phyloP scores from a whole-genome alignment of 1,140 invertebrate genomes.

The Ceratitis capitata region DNA sequence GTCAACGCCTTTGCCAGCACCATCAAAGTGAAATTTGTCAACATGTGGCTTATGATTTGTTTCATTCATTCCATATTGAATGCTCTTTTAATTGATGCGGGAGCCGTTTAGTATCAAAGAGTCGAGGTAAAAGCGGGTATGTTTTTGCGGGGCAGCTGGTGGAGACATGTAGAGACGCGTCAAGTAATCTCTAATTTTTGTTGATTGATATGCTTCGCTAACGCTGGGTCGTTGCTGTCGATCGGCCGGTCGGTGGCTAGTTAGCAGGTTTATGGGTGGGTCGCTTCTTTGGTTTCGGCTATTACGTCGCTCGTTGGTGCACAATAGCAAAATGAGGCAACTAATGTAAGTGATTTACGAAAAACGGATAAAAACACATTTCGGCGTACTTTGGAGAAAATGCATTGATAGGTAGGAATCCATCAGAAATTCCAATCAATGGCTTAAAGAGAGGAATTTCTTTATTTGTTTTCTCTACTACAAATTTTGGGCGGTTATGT shows the following conservation, averaged over 20 bases:
- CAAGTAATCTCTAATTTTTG: neutral
- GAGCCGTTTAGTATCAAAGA: too few relatives aligned
- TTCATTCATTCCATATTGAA: constrained; percentile 1
- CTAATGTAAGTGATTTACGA: neutral
- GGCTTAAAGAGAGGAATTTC: too few relatives aligned
- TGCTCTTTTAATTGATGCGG: neutral
- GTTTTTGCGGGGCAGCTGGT: neutral
- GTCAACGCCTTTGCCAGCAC: too few relatives aligned
- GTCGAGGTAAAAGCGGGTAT: neutral
- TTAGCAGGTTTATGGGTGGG: neutral
- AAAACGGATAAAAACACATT: neutral
- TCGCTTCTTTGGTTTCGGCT: neutral
- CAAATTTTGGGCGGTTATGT: too few relatives aligned
- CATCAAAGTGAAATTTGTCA: constrained; percentile 27
- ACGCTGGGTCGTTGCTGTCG: too few relatives aligned
- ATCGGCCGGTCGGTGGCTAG: neutral
- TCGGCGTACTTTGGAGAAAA: neutral
- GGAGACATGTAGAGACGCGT: neutral
- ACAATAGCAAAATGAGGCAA: neutral
- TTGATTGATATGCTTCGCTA: neutral
- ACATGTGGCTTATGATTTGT: neutral
- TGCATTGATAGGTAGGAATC: neutral
- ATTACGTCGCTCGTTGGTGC: neutral
- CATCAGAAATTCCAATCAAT: neutral
- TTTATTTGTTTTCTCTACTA: too few relatives aligned